A percentile compares a stretch with the other conserved stretches of the same genome.
phyloP scores from a whole-genome alignment of 2,797 vertebrate species.

The Phataginus tetradactyla region DNA sequence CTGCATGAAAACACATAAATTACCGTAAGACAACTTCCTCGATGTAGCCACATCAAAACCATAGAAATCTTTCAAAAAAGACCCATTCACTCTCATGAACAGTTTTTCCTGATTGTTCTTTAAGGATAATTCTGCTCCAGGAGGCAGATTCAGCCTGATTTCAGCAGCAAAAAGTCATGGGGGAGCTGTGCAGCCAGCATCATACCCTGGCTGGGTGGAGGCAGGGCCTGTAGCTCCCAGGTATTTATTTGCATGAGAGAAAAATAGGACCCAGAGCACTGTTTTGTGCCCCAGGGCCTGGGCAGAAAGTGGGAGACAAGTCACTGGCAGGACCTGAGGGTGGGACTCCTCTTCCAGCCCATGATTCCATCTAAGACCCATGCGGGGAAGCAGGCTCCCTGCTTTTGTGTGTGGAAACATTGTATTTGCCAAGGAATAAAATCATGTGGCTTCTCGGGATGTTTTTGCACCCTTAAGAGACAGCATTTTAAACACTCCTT shows the following conservation, averaged over 20 bases:
- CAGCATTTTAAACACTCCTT: not conserved
- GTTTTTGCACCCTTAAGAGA: not conserved
- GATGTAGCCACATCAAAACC: not conserved
- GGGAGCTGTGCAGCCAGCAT: not conserved
- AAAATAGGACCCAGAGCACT: not conserved
- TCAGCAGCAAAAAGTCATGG: not conserved
- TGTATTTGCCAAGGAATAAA: rapidly evolving
- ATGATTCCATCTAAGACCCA: not conserved
- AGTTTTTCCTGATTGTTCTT: not conserved
- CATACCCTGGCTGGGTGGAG: rapidly evolving
- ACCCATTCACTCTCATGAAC: not conserved
- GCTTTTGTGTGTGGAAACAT: not conserved
- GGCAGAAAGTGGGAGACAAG: not conserved
- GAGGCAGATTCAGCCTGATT: not conserved
- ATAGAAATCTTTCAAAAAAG: not conserved
- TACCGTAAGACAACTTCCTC: not conserved
- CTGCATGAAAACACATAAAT: not conserved
- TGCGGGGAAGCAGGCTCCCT: too few relatives aligned
- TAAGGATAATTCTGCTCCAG: not conserved
- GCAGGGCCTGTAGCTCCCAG: rapidly evolving
- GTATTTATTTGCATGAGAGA: not conserved
- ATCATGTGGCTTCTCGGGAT: not conserved
- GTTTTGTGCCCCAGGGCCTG: not conserved
- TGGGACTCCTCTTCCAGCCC: not conserved
- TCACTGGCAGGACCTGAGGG: too few relatives aligned